Evolutionary conservation across 2,113 vertebrate species (phyloP).

Genomic region (Arvicanthis niloticus): DNA sequence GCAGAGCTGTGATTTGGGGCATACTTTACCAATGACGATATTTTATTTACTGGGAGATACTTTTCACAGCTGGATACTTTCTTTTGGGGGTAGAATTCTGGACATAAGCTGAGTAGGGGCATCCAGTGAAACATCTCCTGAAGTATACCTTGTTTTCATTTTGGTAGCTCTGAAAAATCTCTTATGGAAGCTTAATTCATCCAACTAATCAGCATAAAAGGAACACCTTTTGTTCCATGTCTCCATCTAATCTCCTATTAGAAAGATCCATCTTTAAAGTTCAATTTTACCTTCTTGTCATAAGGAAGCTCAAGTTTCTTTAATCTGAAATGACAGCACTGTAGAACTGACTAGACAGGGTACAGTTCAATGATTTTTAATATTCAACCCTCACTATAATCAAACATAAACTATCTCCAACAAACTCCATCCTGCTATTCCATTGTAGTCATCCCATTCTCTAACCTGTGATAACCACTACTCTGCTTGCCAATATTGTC

Average conservation of each 20-base stretch:
- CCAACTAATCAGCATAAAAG: not conserved
- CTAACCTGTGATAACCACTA: constrained; percentile 5
- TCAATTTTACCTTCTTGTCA: constrained; percentile 53
- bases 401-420: not conserved
- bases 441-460: not conserved
- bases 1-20: not conserved
- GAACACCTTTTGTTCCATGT: not conserved
- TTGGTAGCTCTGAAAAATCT: constrained; percentile 12
- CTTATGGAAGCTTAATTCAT: constrained; percentile 8
- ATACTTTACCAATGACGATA: constrained; percentile 26
- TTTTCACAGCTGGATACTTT: constrained; percentile 1
- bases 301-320: not conserved
- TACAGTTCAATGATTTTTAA: constrained; percentile 27
- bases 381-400: not conserved
- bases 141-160: not conserved
- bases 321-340: not conserved
- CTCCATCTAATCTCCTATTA: not conserved
- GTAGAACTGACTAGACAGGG: not conserved
- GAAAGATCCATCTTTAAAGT: constrained; percentile 24
- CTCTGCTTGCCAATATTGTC: constrained; percentile 6
- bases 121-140: constrained; percentile 2
- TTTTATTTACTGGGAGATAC: constrained; percentile 39
- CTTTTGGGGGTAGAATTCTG: constrained; percentile 5
- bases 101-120: not conserved
- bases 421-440: not conserved